A percentile compares a stretch with the other conserved stretches of the same genome.
phyloP scores from a whole-genome alignment of 1,140 invertebrate species.

The Platorchestia sp. region DNA sequence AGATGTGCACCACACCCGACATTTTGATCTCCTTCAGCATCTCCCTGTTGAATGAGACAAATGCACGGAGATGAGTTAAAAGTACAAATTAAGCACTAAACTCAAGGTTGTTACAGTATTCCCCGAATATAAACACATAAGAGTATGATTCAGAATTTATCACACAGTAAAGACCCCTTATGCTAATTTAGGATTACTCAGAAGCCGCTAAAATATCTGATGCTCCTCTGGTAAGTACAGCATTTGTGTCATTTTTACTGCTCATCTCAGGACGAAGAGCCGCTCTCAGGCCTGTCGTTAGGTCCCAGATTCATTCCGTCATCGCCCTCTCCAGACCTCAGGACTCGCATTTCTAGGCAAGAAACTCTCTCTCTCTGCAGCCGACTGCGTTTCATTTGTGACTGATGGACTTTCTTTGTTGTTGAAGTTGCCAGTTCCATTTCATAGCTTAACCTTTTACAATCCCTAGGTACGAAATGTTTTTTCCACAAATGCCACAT shows the following conservation, averaged over 20 bases:
- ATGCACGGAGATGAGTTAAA: slow-evolving; percentile 18
- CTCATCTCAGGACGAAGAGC: background rate
- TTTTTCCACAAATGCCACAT: too few species aligned
- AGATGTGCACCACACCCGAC: slow-evolving; percentile 72
- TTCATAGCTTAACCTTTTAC: too few species aligned
- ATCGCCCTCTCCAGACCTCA: background rate
- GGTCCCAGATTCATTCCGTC: too few species aligned
- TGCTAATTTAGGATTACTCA: background rate
- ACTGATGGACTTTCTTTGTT: background rate
- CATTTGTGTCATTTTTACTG: background rate
- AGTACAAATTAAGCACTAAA: background rate
- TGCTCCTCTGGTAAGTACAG: background rate
- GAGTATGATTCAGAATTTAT: background rate
- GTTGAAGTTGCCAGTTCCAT: background rate
- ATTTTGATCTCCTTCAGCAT: slow-evolving; percentile 73
- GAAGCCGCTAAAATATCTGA: background rate
- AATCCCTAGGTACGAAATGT: too few species aligned
- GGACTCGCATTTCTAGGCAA: background rate
- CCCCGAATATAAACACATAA: background rate
- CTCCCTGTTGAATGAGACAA: slow-evolving; percentile 65
- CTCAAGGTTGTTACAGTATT: background rate
- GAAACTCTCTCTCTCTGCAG: background rate
- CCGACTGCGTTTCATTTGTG: background rate
- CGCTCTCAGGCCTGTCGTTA: too few species aligned
- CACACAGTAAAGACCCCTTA: background rate